Percentiles rank a stretch among this genome's conserved stretches.
Evolutionary conservation across 1,140 invertebrate genomes (phyloP).

Genomic region (Drosophila takahashii): DNA sequence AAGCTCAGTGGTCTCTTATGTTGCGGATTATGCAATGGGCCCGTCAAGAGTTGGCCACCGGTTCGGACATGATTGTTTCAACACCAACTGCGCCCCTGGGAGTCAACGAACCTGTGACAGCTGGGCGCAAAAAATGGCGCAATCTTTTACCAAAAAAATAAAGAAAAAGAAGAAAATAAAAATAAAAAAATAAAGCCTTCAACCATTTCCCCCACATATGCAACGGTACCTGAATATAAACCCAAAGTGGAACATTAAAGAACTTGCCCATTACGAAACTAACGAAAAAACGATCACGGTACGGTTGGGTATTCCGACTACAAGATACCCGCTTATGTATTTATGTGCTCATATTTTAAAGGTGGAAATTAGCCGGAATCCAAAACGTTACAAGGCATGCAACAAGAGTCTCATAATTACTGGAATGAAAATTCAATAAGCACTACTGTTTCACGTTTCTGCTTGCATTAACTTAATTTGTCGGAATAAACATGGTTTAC

Average conservation of each 20-base stretch:
- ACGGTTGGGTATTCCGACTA: constrained; percentile 7
- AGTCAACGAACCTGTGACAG: constrained; percentile 81
- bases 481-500: constrained; percentile 13
- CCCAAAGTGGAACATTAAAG: constrained; percentile 72
- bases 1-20: constrained; percentile 25
- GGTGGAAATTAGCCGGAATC: constrained; percentile 4
- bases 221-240: constrained; percentile 73
- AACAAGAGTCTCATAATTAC: constrained; percentile 31
- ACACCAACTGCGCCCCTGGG: constrained; percentile 46
- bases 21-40: constrained; percentile 69
- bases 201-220: constrained; percentile 47
- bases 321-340: constrained; percentile 28
- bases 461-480: constrained; percentile 11
- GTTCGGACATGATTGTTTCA: constrained; percentile 76
- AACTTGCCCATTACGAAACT: constrained; percentile 59
- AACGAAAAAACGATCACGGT: background rate
- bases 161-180: constrained; percentile 6
- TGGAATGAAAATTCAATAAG: constrained; percentile 24
- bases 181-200: constrained; percentile 27
- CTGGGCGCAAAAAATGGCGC: constrained; percentile 66
- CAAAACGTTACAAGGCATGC: constrained; percentile 1
- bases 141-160: constrained; percentile 40
- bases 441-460: background rate
- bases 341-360: constrained; percentile 18
- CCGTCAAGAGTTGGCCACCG: constrained; percentile 51